These are phyloP conservation scores for Apodemus sylvaticus DNA, from an alignment of 2,113 vertebrate species.

Conservation along the genomic window DNA sequence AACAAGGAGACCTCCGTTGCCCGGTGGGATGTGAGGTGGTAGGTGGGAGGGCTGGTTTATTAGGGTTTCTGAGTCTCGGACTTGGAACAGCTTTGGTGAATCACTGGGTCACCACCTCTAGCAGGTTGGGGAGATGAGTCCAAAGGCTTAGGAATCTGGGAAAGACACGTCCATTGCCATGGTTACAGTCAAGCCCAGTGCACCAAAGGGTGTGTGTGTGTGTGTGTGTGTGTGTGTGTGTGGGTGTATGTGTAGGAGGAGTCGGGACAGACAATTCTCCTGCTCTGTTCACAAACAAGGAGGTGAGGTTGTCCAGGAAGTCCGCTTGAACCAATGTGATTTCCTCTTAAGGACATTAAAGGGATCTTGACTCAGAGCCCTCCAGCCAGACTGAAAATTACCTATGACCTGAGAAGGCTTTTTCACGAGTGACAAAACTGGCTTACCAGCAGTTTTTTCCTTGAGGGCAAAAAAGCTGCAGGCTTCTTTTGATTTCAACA, in stretches of 20 bases:
- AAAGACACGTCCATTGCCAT: not conserved
- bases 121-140: not conserved
- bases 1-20: not conserved
- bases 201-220: not conserved
- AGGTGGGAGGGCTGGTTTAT: not conserved
- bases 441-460: not conserved
- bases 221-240: not conserved
- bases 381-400: not conserved
- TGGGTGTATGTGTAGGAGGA: not conserved
- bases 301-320: not conserved
- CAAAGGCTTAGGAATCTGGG: not conserved
- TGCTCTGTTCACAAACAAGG: not conserved
- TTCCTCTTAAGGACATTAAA: not conserved
- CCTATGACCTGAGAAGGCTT: not conserved
- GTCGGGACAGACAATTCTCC: not conserved
- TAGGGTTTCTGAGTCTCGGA: not conserved
- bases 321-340: not conserved
- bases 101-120: not conserved
- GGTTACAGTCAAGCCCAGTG: not conserved
- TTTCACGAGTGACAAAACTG: not conserved
- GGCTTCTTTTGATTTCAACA: not conserved
- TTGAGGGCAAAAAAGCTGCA: not conserved
- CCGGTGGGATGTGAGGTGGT: not conserved
- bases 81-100: not conserved
- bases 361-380: not conserved